Evolutionary conservation across 1,140 invertebrate genomes (phyloP), one percentile per base, ranked within the genome.

Genomic region (Schlechtendalia chinensis): DNA sequence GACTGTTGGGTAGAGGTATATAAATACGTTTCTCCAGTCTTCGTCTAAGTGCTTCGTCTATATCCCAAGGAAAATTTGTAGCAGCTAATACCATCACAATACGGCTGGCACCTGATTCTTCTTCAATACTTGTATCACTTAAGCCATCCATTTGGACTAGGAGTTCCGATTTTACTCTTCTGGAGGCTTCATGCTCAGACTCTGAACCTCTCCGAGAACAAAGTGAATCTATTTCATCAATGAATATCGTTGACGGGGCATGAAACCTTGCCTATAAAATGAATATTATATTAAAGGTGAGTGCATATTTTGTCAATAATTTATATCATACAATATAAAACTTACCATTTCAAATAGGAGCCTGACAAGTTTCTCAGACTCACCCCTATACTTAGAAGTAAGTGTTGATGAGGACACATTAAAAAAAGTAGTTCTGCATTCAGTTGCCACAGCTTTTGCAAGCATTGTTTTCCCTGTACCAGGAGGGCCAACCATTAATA

Each of bases 61-160:
- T 95, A 85, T 99, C 97, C 98, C 97, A 99, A 4, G 98, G 98
- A 86, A 98, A 99, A 88, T 99, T 99, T 0, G 98, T 99, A 14
- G 98, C 98, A 12, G 97, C 98, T 83, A 99, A 87, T 32, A 99
- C 97, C 94, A 99, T 98, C 0, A 99, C 96, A 22, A 97, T 91
- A 88, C 94, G 91, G 67, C 87, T 91, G 22, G 80, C 72, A 16
- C 84, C 84, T 47, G 89, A 88, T 86, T 91, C 88, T 85, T 91
- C 87, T 83, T 87, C 87, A 65, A 27, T 91, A n/a, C 91, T 91
- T 24, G 75, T 63, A 79, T 79, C 75, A 83, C 91, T 93, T 63
- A 96, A 93, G 82, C 98, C 98, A 89, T 99, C 98, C 97, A 99
- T 99, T 88, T 99, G 98, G 82, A 99, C 95, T 12, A 99, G 89